Conservation (phyloP, 2,797 vertebrate species). For the Parauchenoglanis punctatus region DNA sequence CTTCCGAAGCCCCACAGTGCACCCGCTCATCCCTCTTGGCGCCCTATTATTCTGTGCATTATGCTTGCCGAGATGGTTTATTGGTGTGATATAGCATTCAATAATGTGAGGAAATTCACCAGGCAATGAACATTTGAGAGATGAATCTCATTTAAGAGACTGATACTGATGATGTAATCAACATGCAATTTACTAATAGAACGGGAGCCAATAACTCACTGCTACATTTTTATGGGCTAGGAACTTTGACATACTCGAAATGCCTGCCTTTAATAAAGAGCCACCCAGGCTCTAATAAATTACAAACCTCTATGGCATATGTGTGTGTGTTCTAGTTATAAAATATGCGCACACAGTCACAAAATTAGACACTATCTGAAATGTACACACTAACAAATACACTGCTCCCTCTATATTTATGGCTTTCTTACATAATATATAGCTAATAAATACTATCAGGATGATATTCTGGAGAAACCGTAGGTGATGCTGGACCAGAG, state of each 20-base stretch:
- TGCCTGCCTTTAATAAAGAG: conserved; percentile 49
- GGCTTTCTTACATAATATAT: conserved; percentile 28
- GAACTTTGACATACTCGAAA: conserved; percentile 52
- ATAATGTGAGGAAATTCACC: conserved; percentile 51
- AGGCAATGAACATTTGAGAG: conserved; percentile 44
- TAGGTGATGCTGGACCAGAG: conserved; percentile 17
- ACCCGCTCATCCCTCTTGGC: conserved; percentile 38
- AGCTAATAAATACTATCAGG: conserved; percentile 45
- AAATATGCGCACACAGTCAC: conserved; percentile 24
- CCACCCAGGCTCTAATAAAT: conserved; percentile 37
- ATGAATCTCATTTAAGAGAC: conserved; percentile 52
- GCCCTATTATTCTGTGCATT: conserved; percentile 52
- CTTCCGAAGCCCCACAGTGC: not conserved
- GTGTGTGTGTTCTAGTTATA: conserved; percentile 21
- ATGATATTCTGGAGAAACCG: conserved; percentile 25
- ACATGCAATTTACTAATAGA: conserved; percentile 61
- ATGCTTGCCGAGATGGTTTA: conserved; percentile 50
- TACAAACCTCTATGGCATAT: conserved; percentile 25
- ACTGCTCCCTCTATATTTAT: conserved; percentile 9
- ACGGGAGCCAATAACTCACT: conserved; percentile 54
- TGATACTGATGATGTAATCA: conserved; percentile 61
- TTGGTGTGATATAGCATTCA: conserved; percentile 50
- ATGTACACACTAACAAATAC: conserved; percentile 46
- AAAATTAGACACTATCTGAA: conserved; percentile 42
- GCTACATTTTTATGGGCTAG: conserved; percentile 44